Base-by-base conservation (phyloP, 64 coral and sea anemone species). In the Catalaphyllia jardinei region DNA sequence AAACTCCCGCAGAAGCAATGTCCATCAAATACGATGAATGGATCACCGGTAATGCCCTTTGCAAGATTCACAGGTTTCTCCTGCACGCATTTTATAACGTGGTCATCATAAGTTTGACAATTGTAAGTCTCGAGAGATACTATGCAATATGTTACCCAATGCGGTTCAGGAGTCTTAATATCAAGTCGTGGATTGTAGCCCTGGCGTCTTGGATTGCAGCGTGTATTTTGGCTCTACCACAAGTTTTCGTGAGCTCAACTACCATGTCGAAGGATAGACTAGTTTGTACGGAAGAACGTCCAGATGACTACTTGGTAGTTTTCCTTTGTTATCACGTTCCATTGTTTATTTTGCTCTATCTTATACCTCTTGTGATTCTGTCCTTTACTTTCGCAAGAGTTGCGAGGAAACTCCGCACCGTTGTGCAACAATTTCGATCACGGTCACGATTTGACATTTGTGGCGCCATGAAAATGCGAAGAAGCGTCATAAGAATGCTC, bases 111-210 rank as follows among this genome's bases (percentile, higher is more conserved):
- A 87, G 80, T 52, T 42, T 92, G 5, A 76, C 84, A 16, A 51
- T 84, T 20, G 84, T 92, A 14, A 92, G 90, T 50, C 38, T 92
- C 5, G 90, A 92, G 28, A 86, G 84, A 62, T 92, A 87, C 60
- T 76, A 54, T 4, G 90, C 90, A 20, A 92, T 92, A 73, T 92
- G 90, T 24, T 28, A 87, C 17, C 90, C 82, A 3, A 10, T 92
- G 31, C 29, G 60, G 13, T 87, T 86, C 60, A 84, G 79, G 29
- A 62, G 30, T 31, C 82, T 87, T 27, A 64, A 92, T n/a, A 29
- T 42, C 15, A 60, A 12, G 29, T 51, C 82, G 4, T 87, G 20
- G 75, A 73, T 33, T 14, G 60, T 92, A 17, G 77, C 87, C 28
- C 0, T 3, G 42, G 75, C 24, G 33, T 5, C 73, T 75, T 11